phyloP scores from a whole-genome alignment of 2,888 invertebrate genomes.

The Polydesmus complanatus region DNA sequence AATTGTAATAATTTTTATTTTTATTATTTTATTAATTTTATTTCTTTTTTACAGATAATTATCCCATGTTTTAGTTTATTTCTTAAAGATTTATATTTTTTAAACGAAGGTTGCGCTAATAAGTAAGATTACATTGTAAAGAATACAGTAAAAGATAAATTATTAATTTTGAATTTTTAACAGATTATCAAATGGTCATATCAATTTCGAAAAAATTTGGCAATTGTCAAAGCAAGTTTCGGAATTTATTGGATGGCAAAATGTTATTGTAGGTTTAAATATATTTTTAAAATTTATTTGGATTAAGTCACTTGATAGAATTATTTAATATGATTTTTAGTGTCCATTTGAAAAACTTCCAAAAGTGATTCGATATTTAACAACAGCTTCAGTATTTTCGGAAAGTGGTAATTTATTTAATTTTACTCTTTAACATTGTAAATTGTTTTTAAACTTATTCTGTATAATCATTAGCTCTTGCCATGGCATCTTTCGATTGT shows the following conservation, averaged over 20 bases:
- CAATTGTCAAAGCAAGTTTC: constrained; percentile 83
- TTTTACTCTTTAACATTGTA: background rate
- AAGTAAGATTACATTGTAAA: constrained; percentile 37
- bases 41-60: constrained; percentile 46
- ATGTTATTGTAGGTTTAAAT: constrained; percentile 43
- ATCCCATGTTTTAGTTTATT: constrained; percentile 81
- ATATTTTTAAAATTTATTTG: too few species aligned
- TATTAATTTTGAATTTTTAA: constrained; percentile 23
- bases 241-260: constrained; percentile 70
- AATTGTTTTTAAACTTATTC: background rate
- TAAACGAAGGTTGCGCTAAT: constrained; percentile 72
- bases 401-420: constrained; percentile 56
- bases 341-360: constrained; percentile 70
- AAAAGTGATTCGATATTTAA: constrained; percentile 63
- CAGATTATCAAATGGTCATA: constrained; percentile 68
- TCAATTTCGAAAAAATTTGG: constrained; percentile 91
- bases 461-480: constrained; percentile 45
- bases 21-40: too few species aligned
- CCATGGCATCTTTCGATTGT: constrained; percentile 84
- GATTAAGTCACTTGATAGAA: background rate
- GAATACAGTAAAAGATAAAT: background rate
- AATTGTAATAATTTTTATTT: too few species aligned
- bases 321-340: constrained; percentile 20
- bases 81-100: constrained; percentile 73
- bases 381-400: constrained; percentile 67